These are phyloP conservation scores for Aphyosemion australe DNA, from an alignment of 2,113 vertebrate species.

Conservation along the genomic window DNA sequence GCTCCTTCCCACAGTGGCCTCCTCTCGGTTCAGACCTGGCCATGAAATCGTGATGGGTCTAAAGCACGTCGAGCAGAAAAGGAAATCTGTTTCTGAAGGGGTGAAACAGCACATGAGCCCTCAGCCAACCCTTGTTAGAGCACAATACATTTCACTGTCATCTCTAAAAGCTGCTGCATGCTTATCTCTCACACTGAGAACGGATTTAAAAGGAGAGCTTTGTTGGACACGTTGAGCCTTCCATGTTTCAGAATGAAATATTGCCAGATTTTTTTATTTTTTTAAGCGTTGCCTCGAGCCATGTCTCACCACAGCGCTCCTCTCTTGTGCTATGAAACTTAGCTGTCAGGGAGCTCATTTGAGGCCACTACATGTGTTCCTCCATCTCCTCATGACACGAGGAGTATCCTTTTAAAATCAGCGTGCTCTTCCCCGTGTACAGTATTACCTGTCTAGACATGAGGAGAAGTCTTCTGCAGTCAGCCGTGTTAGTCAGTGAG, in stretches of 20 bases:
- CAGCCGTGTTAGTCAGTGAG: slow-evolving; percentile 24
- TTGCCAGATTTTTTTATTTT: slow-evolving; percentile 42
- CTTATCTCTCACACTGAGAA: slow-evolving; percentile 60
- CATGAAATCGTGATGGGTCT: slow-evolving; percentile 34
- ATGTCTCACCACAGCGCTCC: slow-evolving; percentile 50
- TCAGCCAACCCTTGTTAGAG: slow-evolving; percentile 45
- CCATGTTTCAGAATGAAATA: slow-evolving; percentile 68
- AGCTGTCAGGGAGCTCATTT: slow-evolving; percentile 66
- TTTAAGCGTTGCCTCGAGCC: slow-evolving; percentile 60
- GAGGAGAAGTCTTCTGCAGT: slow-evolving; percentile 23
- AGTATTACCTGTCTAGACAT: slow-evolving; percentile 43
- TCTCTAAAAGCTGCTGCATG: slow-evolving; percentile 54
- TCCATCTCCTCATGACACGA: slow-evolving; percentile 48
- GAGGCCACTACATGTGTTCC: slow-evolving; percentile 37
- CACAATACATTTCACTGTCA: slow-evolving; percentile 62
- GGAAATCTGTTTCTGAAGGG: slow-evolving; percentile 38
- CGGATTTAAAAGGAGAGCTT: slow-evolving; percentile 65
- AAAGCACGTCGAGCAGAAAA: slow-evolving; percentile 26
- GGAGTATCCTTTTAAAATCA: slow-evolving; percentile 21
- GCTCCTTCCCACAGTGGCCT: neutral
- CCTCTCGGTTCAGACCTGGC: slow-evolving; percentile 17
- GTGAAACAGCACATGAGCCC: slow-evolving; percentile 27
- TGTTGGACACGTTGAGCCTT: slow-evolving; percentile 66
- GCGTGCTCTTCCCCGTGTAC: slow-evolving; percentile 9
- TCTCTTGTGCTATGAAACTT: slow-evolving; percentile 56